These are phyloP conservation scores for Dermatemys mawii DNA, from an alignment of 2,113 vertebrate genomes.

Conservation along the genomic window DNA sequence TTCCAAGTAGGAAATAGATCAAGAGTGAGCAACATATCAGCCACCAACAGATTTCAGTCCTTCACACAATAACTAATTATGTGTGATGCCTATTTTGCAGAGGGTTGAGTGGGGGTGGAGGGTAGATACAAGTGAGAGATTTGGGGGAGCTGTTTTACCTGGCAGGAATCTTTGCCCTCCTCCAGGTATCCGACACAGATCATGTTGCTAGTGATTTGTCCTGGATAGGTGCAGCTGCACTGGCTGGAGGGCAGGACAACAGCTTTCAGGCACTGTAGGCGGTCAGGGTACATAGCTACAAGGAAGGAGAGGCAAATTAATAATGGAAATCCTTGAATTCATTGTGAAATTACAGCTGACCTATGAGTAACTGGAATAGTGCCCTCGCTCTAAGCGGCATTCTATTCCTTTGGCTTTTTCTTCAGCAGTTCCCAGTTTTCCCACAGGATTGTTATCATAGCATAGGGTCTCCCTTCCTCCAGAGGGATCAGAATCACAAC, in stretches of 20 bases:
- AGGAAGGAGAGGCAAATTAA: neutral
- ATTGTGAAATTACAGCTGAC: neutral
- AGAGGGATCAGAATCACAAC: neutral
- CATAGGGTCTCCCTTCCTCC: neutral
- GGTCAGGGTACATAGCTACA: slow-evolving; percentile 80
- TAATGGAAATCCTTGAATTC: neutral
- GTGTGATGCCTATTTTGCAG: rapidly evolving
- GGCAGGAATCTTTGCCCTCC: slow-evolving; percentile 94
- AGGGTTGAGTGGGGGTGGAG: neutral
- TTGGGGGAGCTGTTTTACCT: slow-evolving; percentile 76
- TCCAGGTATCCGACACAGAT: slow-evolving; percentile 88
- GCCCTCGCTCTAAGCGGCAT: neutral
- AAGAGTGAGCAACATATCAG: neutral
- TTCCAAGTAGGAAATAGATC: neutral
- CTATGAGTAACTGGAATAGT: neutral
- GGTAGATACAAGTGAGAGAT: neutral
- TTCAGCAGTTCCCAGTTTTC: neutral
- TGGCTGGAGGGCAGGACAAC: slow-evolving; percentile 79
- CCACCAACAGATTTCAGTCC: neutral
- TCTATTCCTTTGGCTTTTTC: neutral
- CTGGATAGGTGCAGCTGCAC: slow-evolving; percentile 84
- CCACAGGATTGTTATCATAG: neutral
- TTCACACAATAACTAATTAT: neutral
- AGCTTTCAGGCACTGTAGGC: slow-evolving; percentile 84
- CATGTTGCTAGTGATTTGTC: slow-evolving; percentile 88